Evolutionary conservation across 2,113 vertebrate genomes (phyloP), one percentile per base, ranked within the genome.

Genomic region (Apodemus speciosus): DNA sequence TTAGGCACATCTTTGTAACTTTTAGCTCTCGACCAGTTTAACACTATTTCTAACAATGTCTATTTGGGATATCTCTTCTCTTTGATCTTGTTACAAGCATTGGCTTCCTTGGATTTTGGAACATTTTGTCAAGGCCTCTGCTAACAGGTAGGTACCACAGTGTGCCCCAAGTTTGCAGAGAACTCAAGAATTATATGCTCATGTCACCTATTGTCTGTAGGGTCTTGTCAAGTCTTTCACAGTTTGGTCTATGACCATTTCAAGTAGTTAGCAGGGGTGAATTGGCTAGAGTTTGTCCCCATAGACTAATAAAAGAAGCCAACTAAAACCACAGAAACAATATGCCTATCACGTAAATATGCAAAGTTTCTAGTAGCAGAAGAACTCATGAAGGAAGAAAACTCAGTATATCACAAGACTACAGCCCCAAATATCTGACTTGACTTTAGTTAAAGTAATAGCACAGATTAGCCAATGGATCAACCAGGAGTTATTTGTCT

Each of bases 271-370:
- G 4, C 0, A 3, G 30, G 2, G 1, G 15, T 14, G 1, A 21
- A 14, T 6, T 1, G 46, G 30, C 3, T 58, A 38, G 3, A 56
- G 1, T 30, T 51, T 0, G n/a, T 35, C 56, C 6, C 0, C 0
- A 64, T 8, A 58, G 64, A 94, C 56, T 23, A 64, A 3, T 64
- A 9, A 3, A n/a, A 56, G 2, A 69, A 88, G 6, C 32, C 72
- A 32, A 71, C 8, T 93, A 91, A 80, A 25, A 2, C 18, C 35
- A 9, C 40, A 53, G 21, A 84, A 76, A 43, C 15, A 72, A 72
- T 72, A 40, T 32, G 2, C 8, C 13, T 20, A 68, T 7, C 6
- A 79, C 0, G 27, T 60, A 58, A 58, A 4, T 56, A 76, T 77
- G 10, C 53, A 95, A 23, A 92, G 30, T 60, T 66, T 38, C 14